These are phyloP conservation scores for Ptychadena robeensis DNA, from an alignment of 2,797 vertebrate genomes.

Conservation along the genomic window DNA sequence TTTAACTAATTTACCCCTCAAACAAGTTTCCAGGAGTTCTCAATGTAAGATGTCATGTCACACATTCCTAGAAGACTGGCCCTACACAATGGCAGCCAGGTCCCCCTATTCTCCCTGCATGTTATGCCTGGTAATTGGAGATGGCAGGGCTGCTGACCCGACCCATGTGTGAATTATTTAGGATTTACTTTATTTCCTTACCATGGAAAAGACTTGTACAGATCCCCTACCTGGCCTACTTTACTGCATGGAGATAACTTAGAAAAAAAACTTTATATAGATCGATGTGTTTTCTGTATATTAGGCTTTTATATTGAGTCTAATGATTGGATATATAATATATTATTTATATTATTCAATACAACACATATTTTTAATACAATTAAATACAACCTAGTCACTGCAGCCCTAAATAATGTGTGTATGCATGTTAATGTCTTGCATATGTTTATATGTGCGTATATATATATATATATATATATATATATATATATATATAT, in stretches of 20 bases:
- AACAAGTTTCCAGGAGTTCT: conserved; percentile 34
- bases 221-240: background rate
- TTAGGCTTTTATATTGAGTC: too few species aligned
- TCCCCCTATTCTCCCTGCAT: background rate
- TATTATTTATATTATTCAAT: too few species aligned
- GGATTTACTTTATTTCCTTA: conserved; percentile 4
- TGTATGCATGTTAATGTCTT: too few species aligned
- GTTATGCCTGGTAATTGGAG: conserved; percentile 38
- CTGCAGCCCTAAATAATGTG: too few species aligned
- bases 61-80: conserved; percentile 35
- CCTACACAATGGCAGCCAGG: conserved; percentile 4
- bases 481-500: background rate
- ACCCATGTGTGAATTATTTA: conserved; percentile 31
- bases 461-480: too few species aligned
- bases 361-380: too few species aligned
- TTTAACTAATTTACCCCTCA: conserved; percentile 53
- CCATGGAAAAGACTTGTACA: background rate
- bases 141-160: conserved; percentile 7
- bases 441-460: background rate
- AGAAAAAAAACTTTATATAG: too few species aligned
- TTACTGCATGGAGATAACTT: too few species aligned
- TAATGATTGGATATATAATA: too few species aligned
- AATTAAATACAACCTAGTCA: too few species aligned
- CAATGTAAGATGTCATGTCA: conserved; percentile 50
- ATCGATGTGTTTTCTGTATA: too few species aligned